phyloP scores from a whole-genome alignment of 2,888 invertebrate species.

The Pyrochroa serraticornis region DNA sequence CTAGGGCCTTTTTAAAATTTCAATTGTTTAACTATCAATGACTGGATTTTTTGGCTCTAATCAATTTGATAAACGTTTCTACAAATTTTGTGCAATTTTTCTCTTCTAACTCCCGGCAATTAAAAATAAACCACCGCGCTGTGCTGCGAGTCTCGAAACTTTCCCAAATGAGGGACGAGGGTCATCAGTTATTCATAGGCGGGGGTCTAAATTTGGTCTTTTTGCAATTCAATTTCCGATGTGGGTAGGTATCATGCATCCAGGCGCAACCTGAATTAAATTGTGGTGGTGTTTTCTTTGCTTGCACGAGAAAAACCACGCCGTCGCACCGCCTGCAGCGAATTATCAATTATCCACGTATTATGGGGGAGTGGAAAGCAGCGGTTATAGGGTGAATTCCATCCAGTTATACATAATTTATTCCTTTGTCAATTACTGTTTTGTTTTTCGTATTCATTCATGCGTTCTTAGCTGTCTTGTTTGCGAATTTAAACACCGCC shows the following conservation, averaged over 20 bases:
- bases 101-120: no score
- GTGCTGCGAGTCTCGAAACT: no score
- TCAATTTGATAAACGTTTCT: no score
- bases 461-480: slow-evolving; percentile 1
- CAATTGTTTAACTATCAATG: no score
- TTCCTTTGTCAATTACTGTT: slow-evolving; percentile 21
- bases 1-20: no score
- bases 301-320: background rate
- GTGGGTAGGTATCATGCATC: background rate
- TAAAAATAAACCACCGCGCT: no score
- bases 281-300: slow-evolving; percentile 4
- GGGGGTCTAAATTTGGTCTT: no score
- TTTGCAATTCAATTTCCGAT: slow-evolving; percentile 3
- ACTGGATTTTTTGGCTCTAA: no score
- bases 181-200: no score
- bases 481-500: no score
- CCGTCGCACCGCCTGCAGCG: background rate
- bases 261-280: slow-evolving; percentile 8
- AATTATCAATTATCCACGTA: slow-evolving; percentile 17
- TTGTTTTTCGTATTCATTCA: slow-evolving; percentile 15
- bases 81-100: no score
- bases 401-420: slow-evolving; percentile 18
- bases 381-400: slow-evolving; percentile 9
- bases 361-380: slow-evolving; percentile 13
- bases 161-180: no score